Percentiles rank a stretch among this genome's conserved stretches.
Conservation (phyloP, 2,113 vertebrate species). For the Pelecanoides urinatrix region DNA sequence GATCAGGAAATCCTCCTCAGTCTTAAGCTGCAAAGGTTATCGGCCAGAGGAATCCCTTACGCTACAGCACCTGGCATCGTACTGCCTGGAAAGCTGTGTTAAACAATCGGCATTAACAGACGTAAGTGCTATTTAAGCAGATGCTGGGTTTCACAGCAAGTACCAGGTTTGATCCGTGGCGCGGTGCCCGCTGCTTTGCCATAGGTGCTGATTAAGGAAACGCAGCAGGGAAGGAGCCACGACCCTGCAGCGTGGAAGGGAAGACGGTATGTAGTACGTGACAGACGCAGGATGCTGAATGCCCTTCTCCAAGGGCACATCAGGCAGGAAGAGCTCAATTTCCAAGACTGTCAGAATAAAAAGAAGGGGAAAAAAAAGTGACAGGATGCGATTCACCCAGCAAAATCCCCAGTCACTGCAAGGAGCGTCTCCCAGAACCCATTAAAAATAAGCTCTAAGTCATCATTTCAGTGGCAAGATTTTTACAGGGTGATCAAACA, state of each 20-base stretch:
- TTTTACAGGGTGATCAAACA: slow-evolving; percentile 11
- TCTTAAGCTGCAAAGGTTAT: not conserved
- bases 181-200: not conserved
- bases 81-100: not conserved
- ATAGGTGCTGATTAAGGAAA: not conserved
- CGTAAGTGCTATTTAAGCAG: not conserved
- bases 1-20: not conserved
- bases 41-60: not conserved
- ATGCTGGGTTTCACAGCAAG: not conserved
- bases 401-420: slow-evolving; percentile 18
- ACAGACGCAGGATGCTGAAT: slow-evolving; percentile 45
- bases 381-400: slow-evolving; percentile 41
- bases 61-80: not conserved
- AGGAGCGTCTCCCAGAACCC: slow-evolving; percentile 28
- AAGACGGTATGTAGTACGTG: not conserved
- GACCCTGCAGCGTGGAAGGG: not conserved
- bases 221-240: slow-evolving; percentile 17
- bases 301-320: slow-evolving; percentile 45
- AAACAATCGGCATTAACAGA: not conserved
- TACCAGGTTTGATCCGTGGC: not conserved
- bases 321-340: not conserved
- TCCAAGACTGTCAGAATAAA: slow-evolving; percentile 37
- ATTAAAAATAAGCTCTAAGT: slow-evolving; percentile 54
- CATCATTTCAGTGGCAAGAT: not conserved
- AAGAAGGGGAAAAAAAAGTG: not conserved